Percentiles rank a stretch among this genome's conserved stretches.
phyloP scores from a whole-genome alignment of 2,113 vertebrate genomes.

The Noturus placidus region DNA sequence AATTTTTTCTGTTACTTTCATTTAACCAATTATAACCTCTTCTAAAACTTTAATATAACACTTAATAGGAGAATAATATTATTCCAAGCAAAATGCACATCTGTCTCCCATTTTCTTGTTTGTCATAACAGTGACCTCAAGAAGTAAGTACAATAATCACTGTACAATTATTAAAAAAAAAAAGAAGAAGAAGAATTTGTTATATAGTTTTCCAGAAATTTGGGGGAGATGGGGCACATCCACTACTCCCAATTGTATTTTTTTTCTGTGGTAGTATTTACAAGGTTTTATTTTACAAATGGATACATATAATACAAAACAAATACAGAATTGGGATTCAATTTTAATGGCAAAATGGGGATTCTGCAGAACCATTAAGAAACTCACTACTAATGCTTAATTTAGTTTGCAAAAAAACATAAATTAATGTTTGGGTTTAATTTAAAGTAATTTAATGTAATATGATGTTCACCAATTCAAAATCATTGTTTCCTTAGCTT shows the following conservation, averaged over 20 bases:
- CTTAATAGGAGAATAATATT: constrained; percentile 6
- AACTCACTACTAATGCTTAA: constrained; percentile 11
- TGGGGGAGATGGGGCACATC: background rate
- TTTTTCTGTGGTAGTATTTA: background rate
- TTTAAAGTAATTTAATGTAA: constrained; percentile 1
- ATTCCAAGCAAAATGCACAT: constrained; percentile 24
- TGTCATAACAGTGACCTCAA: constrained; percentile 26
- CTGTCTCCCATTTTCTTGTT: constrained; percentile 12
- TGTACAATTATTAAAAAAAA: constrained; percentile 11
- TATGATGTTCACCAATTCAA: constrained; percentile 1
- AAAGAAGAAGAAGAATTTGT: too few species aligned
- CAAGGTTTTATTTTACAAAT: constrained; percentile 36
- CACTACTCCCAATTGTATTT: constrained; percentile 7
- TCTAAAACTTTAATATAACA: constrained; percentile 16
- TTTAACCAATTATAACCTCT: constrained; percentile 37
- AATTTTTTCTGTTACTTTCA: constrained; percentile 42
- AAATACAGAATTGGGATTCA: background rate
- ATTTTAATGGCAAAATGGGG: constrained; percentile 25
- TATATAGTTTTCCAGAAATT: background rate
- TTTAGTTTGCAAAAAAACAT: constrained; percentile 12
- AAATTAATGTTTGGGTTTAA: background rate
- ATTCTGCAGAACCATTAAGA: constrained; percentile 32
- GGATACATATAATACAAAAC: background rate
- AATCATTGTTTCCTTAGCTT: background rate
- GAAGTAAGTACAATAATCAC: constrained; percentile 7